Conservation (phyloP, 2,797 vertebrate genomes). For the Pogonophryne albipinna region DNA sequence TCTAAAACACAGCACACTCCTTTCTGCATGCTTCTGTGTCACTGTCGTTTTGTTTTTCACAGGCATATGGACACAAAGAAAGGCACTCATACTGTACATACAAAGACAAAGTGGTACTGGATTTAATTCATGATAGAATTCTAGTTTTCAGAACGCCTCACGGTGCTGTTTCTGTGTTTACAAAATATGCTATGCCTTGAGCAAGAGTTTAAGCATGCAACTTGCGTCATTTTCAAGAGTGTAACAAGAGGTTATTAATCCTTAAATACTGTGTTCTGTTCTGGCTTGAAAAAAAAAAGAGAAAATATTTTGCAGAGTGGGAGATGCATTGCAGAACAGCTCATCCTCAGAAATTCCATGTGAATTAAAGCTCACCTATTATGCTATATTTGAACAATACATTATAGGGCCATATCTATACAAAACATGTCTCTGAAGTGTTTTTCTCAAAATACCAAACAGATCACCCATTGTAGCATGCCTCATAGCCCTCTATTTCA, state of each 20-base stretch:
- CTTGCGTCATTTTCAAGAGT: not conserved
- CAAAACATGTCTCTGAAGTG: no score
- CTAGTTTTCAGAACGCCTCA: not conserved
- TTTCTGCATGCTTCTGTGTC: constrained; percentile 33
- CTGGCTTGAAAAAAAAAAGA: not conserved
- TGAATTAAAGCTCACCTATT: no score
- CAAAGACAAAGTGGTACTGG: constrained; percentile 7
- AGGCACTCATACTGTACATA: not conserved
- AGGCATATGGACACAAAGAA: not conserved
- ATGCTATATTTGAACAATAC: no score
- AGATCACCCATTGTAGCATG: no score
- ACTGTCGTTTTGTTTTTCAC: constrained; percentile 42
- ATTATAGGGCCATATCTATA: no score
- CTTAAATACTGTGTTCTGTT: not conserved
- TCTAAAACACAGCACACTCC: constrained; percentile 46
- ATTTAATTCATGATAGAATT: not conserved
- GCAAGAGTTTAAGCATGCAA: not conserved
- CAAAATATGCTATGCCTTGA: not conserved
- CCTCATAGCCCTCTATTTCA: no score
- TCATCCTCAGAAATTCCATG: not conserved
- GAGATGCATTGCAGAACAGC: not conserved
- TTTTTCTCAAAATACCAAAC: no score
- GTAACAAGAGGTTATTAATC: not conserved
- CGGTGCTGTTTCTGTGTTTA: not conserved
- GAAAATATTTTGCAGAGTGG: not conserved